phyloP scores from a whole-genome alignment of 2,113 vertebrate species.

The Saccopteryx leptura region DNA sequence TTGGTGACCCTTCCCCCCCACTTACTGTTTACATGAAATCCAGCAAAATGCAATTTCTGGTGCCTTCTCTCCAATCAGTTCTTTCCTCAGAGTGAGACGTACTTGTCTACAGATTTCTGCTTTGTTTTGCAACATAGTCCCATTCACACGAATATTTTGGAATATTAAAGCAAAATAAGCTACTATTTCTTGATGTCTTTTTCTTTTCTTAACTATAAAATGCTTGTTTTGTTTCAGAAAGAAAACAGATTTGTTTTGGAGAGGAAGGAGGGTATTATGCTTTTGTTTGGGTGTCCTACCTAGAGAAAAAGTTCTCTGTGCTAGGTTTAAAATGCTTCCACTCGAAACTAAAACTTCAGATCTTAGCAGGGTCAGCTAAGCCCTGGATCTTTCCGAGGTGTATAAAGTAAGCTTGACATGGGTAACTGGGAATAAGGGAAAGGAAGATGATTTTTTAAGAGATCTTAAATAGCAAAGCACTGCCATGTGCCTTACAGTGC shows the following conservation, averaged over 20 bases:
- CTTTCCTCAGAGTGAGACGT: conserved; percentile 59
- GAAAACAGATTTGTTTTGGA: not conserved
- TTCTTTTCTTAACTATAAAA: conserved; percentile 3
- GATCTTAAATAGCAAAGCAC: not conserved
- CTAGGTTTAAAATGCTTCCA: conserved; percentile 15
- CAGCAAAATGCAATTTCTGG: conserved; percentile 42
- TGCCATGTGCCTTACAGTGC: not conserved
- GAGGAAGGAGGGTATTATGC: not conserved
- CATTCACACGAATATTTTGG: conserved; percentile 50
- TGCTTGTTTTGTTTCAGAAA: conserved; percentile 27
- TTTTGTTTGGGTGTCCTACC: conserved; percentile 40
- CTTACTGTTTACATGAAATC: conserved; percentile 53
- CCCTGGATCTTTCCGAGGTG: not conserved
- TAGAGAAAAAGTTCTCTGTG: not conserved
- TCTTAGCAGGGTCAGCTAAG: not conserved
- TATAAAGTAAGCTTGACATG: not conserved
- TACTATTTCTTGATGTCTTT: not conserved
- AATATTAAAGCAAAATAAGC: conserved; percentile 82
- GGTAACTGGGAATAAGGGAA: not conserved
- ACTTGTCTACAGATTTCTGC: conserved; percentile 35
- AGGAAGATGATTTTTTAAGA: conserved; percentile 35
- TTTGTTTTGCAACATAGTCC: conserved; percentile 26
- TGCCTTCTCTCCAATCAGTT: conserved; percentile 71
- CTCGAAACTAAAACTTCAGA: not conserved
- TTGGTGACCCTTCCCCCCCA: not conserved